Conservation (phyloP, 1,140 invertebrate species). For the Platorchestia sp. region DNA sequence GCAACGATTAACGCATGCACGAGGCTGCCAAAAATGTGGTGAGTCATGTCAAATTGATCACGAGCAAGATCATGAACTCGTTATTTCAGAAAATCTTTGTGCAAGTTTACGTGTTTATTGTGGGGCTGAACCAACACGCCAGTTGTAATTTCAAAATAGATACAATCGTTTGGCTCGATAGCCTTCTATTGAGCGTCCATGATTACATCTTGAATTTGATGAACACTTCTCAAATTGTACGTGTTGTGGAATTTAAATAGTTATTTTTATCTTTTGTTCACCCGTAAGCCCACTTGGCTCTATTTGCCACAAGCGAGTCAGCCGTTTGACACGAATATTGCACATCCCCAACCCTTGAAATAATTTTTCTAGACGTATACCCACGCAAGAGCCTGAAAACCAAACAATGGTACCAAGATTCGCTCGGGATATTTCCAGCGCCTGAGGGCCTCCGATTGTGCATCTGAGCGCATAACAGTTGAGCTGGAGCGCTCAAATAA, state of each 20-base stretch:
- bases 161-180: neutral
- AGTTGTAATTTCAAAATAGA: neutral
- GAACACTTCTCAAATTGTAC: neutral
- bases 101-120: neutral
- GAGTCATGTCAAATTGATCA: slow-evolving; percentile 1
- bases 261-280: neutral
- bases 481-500: slow-evolving; percentile 31
- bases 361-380: neutral
- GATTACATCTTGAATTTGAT: neutral
- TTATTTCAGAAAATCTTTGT: neutral
- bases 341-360: neutral
- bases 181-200: neutral
- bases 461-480: slow-evolving; percentile 28
- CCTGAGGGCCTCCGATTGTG: neutral
- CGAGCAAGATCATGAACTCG: neutral
- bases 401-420: slow-evolving; percentile 7
- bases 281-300: neutral
- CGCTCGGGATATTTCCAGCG: neutral
- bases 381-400: neutral
- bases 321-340: neutral
- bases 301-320: neutral
- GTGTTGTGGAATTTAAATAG: neutral
- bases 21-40: neutral
- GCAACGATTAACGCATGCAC: neutral
- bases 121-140: neutral